Base-by-base conservation (phyloP, 2,797 vertebrate species). In the Cyprinodon diabolis region DNA sequence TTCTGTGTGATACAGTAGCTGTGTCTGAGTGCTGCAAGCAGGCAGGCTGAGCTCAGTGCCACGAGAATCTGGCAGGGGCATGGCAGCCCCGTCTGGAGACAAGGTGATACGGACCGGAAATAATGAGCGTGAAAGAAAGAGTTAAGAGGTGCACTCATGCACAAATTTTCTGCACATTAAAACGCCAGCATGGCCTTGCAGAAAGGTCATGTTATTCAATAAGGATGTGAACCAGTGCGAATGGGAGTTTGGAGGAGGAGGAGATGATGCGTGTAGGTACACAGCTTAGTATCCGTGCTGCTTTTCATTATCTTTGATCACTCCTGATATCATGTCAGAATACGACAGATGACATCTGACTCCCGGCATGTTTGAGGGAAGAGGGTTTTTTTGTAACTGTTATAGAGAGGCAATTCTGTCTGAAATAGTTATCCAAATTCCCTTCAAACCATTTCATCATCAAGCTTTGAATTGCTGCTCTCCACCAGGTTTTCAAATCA, bases 141-240 rank as follows among this genome's bases (percentile, higher is more conserved):
- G 92, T 94, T 92, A 93, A 93, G 90, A 83, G 89, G 85, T 76
- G 87, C 92, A 90, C 88, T 95, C 92, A 93, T 92, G 93, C 93
- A 87, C 88, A 88, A 81, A 93, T 92, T 91, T 91, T 90, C 90
- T 89, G 87, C 91, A 84, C 90, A 93, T 93, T 91, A 93, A 90
- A 90, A 87, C 85, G 88, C 80, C 77, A 37, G 68, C 82, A 84
- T 91, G 91, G 92, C 92, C 92, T 94, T 85, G 90, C 82, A 54
- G 82, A 94, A 95, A 94, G 94, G 93, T 94, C 92, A 91, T 88
- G 90, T 91, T 93, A 93, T 94, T 93, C 92, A 92, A 92, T 93
- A 92, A 94, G 90, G 89, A 92, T 74, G 84, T 83, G 84, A 92
- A 89, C 81, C 88, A 80, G 71, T 83, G 84, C 85, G 66, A 90